Percentiles rank a stretch among this genome's conserved stretches.
phyloP scores from a whole-genome alignment of 2,113 vertebrate genomes.

The Poecilia latipinna region DNA sequence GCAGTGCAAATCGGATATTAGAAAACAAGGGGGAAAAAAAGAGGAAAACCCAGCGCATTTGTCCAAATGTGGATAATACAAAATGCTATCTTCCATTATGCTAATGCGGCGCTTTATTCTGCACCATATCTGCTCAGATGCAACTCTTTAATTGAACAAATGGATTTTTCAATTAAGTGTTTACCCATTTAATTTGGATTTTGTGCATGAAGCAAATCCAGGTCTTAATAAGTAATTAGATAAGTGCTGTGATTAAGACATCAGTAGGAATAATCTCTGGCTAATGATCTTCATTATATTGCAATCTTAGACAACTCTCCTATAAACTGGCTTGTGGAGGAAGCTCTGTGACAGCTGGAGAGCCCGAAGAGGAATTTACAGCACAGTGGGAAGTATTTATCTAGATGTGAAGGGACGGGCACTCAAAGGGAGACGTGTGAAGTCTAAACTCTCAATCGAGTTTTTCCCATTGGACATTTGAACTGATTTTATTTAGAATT shows the following conservation, averaged over 20 bases:
- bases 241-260: slow-evolving; percentile 71
- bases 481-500: not conserved
- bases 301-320: slow-evolving; percentile 63
- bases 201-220: slow-evolving; percentile 61
- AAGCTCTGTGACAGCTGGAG: slow-evolving; percentile 54
- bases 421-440: slow-evolving; percentile 26
- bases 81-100: slow-evolving; percentile 64
- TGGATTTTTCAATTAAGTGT: slow-evolving; percentile 76
- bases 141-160: slow-evolving; percentile 70
- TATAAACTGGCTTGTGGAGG: slow-evolving; percentile 51
- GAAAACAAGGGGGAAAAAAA: not conserved
- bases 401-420: slow-evolving; percentile 27
- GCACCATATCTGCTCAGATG: slow-evolving; percentile 42
- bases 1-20: slow-evolving; percentile 28
- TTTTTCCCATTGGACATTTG: not conserved
- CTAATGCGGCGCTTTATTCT: slow-evolving; percentile 46
- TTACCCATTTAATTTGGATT: slow-evolving; percentile 70
- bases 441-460: not conserved
- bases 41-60: not conserved
- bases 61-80: slow-evolving; percentile 54
- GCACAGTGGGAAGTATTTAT: slow-evolving; percentile 32
- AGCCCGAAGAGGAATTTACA: slow-evolving; percentile 37
- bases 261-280: slow-evolving; percentile 66
- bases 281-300: slow-evolving; percentile 74
- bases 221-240: slow-evolving; percentile 73